Evolutionary conservation across 2,888 invertebrate species (phyloP), one percentile per base, ranked within the genome.

Genomic region (Nasonia oneida): DNA sequence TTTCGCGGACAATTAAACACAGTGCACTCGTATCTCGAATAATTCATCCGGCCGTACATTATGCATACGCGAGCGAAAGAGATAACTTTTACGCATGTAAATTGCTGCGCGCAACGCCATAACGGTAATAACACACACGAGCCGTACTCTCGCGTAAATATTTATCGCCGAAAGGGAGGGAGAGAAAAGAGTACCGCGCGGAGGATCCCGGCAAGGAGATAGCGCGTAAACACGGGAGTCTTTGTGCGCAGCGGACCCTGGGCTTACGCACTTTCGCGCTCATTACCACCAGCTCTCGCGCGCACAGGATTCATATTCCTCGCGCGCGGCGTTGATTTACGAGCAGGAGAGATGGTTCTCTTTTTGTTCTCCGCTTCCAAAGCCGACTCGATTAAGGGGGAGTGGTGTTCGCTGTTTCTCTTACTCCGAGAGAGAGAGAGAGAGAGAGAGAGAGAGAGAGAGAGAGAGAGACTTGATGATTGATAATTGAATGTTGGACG

Each of bases 321-420:
- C 23, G 18, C 47, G 71, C 47, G 23, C 74, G 3, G 82, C 37
- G 39, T 75, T 82, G 67, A 75, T 75, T 81, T 74, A 75, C 75
- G 81, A 81, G 81, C 57, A 1, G 18, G 14, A 67, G 15, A 29
- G 53, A 37, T 57, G 78, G 78, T 53, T 84, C 73, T 80, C 61
- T 74, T 75, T 70, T 77, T 71, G 23, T 64, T 79, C 47, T 81
- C 70, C 81, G 83, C 74, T 81, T 78, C 64, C 75, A 73, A 74
- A 78, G 57, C 74, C 78, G 77, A 83, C 83, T 86, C 85, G 86
- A 79, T 81, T 81, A 81, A 75, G 74, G 74, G 73, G 75, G 81
- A 57, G 74, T 81, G 71, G 73, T 29, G 23, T 10, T 57, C 39
- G 71, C 57, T n/a, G 33, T 61, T 74, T 74, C 42, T 74, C 29